Conservation (phyloP, 2,113 vertebrate genomes). For the Rhea pennata region DNA sequence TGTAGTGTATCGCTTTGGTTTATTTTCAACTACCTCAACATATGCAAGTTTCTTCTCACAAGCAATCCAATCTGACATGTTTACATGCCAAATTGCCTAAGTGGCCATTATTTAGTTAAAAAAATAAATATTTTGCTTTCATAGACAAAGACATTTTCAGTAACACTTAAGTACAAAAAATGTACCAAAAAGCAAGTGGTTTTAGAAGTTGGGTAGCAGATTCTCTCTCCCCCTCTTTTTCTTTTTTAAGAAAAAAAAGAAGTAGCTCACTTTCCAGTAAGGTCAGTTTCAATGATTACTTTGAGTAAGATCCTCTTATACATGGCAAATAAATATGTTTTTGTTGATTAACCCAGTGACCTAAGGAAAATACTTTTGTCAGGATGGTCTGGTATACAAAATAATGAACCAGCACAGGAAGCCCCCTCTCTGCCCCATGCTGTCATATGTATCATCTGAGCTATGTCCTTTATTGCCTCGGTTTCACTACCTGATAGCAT, state of each 20-base stretch:
- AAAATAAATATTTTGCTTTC: constrained; percentile 44
- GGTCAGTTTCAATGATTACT: constrained; percentile 29
- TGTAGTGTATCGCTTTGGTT: neutral
- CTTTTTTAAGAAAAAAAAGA: no score
- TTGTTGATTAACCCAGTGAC: neutral
- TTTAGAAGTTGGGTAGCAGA: neutral
- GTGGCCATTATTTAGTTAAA: neutral
- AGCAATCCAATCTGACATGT: neutral
- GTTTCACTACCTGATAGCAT: neutral
- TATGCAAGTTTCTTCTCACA: neutral
- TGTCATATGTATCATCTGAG: neutral
- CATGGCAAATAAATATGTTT: neutral
- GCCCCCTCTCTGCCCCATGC: neutral
- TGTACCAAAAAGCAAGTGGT: neutral
- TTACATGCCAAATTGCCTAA: neutral
- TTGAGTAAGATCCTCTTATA: constrained; percentile 8
- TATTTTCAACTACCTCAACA: neutral
- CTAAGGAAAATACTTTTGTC: neutral
- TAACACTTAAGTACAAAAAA: constrained; percentile 18
- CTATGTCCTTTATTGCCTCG: neutral
- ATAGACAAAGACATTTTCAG: constrained; percentile 29
- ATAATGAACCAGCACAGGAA: neutral
- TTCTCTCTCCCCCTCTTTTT: no score
- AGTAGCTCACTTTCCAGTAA: constrained; percentile 25
- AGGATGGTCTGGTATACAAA: neutral